Base-by-base conservation (phyloP, 1,140 invertebrate genomes). In the Rhagoletis zephyria region DNA sequence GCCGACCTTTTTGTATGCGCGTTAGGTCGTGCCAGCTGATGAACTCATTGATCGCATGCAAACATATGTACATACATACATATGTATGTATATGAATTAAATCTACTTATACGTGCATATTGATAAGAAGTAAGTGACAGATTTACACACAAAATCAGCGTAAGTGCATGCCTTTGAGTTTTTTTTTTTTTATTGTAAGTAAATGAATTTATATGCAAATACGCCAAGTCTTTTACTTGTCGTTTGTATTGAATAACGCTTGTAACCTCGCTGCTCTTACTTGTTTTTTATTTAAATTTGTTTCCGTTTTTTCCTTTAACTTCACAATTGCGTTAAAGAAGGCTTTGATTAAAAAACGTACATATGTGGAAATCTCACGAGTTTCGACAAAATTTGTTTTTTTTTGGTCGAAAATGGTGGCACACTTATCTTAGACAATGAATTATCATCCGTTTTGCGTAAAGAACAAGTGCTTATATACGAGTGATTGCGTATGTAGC, bases 121-220 rank as follows among this genome's bases (percentile, higher is more conserved):
- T 51, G 7, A 81, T 81, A 81, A 56, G 51, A 81, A 56, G 51
- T 4, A 59, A 5, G 48, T 59, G 48, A 56, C 51, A 56, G 48
- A 56, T 81, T 51, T 56, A 56, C n/a, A 81, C 48, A 81, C 19
- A n/a, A 42, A 30, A 30, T 30, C 30, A 30, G 30, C 30, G 30
- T 30, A 30, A 30, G 51, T 7, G 51, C 51, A 42, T 86, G 56
- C 5, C n/a, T 86, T 56, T 63, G 6, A 56, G 42, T 56, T 12
- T 16, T 30, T 51, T 67, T 10, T 5, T 81, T 19, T 81, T 56
- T 56, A 5, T 14, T 2, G 45, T 4, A 56, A 81, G 48, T 56
- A 64, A 86, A 64, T 86, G 85, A 86, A 86, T 86, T 86, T 86
- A 86, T 63, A 86, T 86, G 59, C 85, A 86, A 86, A 86, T 86